These are phyloP conservation scores for Odontesthes bonariensis DNA, from an alignment of 2,113 vertebrate species.

Conservation along the genomic window DNA sequence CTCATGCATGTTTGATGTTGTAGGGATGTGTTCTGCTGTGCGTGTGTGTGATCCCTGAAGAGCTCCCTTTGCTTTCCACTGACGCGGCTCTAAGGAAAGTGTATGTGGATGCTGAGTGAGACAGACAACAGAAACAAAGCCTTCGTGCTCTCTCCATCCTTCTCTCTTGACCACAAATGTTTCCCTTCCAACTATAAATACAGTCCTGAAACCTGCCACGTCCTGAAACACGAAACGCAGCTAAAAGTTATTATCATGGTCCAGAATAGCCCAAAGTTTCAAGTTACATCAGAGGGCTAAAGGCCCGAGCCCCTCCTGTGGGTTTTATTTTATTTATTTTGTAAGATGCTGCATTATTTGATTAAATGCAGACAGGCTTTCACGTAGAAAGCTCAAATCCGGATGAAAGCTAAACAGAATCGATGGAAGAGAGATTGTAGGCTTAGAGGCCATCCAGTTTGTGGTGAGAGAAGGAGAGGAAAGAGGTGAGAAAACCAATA, in stretches of 20 bases:
- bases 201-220: conserved; percentile 43
- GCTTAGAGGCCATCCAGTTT: conserved; percentile 45
- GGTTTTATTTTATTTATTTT: conserved; percentile 64
- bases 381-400: conserved; percentile 61
- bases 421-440: conserved; percentile 34
- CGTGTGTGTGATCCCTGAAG: conserved; percentile 11
- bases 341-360: conserved; percentile 47
- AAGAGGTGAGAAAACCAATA: conserved; percentile 56
- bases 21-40: neutral
- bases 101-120: conserved; percentile 42
- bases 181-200: conserved; percentile 78
- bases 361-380: conserved; percentile 63
- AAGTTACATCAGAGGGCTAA: conserved; percentile 47
- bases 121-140: conserved; percentile 56
- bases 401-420: conserved; percentile 52
- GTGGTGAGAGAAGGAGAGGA: conserved; percentile 41
- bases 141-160: conserved; percentile 35
- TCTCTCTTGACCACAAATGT: conserved; percentile 66
- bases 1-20: conserved; percentile 53
- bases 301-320: neutral
- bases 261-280: conserved; percentile 70
- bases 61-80: conserved; percentile 3
- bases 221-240: conserved; percentile 68
- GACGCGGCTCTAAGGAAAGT: conserved; percentile 28
- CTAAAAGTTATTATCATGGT: conserved; percentile 68